Conservation (phyloP, 2,113 vertebrate genomes). For the Oenanthe melanoleuca region DNA sequence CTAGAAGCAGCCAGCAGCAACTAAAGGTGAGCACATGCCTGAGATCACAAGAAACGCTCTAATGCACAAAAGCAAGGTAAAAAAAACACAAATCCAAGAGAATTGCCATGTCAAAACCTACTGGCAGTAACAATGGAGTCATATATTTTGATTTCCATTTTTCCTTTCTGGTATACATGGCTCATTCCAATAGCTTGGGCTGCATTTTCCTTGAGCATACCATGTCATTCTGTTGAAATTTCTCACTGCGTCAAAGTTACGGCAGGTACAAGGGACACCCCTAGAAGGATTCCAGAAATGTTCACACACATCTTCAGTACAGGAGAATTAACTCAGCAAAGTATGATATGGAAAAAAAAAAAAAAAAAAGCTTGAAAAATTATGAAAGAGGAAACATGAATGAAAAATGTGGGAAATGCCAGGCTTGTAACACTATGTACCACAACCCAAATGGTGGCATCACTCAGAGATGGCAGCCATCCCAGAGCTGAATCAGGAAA, state of each 20-base stretch:
- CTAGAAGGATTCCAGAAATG: conserved; percentile 7
- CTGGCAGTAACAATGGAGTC: not conserved
- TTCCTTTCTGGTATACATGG: conserved; percentile 41
- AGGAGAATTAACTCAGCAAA: not conserved
- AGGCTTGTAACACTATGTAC: not conserved
- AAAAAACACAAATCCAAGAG: not conserved
- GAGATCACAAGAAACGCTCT: not conserved
- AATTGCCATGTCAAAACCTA: not conserved
- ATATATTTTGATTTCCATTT: not conserved
- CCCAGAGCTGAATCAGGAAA: not conserved
- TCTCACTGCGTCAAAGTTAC: not conserved
- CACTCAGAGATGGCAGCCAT: not conserved
- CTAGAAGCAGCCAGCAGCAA: not conserved
- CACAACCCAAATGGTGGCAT: not conserved
- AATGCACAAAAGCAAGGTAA: not conserved
- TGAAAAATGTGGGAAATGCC: not conserved
- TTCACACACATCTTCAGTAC: not conserved
- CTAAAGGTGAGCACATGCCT: not conserved
- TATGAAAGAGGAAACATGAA: not conserved
- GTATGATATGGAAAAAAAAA: not conserved
- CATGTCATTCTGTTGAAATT: not conserved
- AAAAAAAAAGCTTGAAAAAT: not conserved
- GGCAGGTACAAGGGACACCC: not conserved
- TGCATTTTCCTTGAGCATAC: conserved; percentile 54
- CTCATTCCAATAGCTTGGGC: conserved; percentile 38